Evolutionary conservation across 1,140 invertebrate species (phyloP).

Genomic region (Heliconius himera): DNA sequence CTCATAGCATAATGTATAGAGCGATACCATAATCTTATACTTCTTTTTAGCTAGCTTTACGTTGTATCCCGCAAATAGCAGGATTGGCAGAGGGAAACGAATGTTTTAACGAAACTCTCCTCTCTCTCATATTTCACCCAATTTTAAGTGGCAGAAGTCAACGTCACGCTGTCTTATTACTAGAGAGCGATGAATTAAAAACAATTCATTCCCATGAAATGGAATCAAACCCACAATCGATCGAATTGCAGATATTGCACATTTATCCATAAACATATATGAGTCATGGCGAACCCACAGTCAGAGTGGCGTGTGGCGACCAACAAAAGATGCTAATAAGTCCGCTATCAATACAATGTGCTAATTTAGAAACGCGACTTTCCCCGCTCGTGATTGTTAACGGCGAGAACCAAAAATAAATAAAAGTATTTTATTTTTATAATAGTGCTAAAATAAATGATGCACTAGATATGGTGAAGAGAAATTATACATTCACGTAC

Average conservation of each 20-base stretch:
- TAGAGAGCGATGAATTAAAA: neutral
- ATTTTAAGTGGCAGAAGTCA: too few relatives aligned
- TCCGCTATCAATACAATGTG: conserved; percentile 65
- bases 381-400: conserved; percentile 59
- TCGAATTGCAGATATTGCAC: neutral
- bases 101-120: too few relatives aligned
- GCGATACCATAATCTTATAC: too few relatives aligned
- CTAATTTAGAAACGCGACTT: conserved; percentile 77
- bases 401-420: conserved; percentile 27
- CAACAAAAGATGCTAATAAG: conserved; percentile 68
- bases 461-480: conserved; percentile 5
- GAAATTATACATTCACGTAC: neutral
- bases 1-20: too few relatives aligned
- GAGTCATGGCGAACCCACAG: conserved; percentile 34
- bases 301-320: conserved; percentile 48
- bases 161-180: too few relatives aligned
- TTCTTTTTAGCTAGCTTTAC: too few relatives aligned
- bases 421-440: conserved; percentile 16
- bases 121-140: too few relatives aligned
- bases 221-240: too few relatives aligned
- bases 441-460: conserved; percentile 15
- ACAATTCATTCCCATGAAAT: too few relatives aligned
- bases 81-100: too few relatives aligned
- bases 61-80: too few relatives aligned
- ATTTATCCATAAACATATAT: neutral